Conservation (phyloP, 2,888 invertebrate genomes). For the Ptychoptera contaminata region DNA sequence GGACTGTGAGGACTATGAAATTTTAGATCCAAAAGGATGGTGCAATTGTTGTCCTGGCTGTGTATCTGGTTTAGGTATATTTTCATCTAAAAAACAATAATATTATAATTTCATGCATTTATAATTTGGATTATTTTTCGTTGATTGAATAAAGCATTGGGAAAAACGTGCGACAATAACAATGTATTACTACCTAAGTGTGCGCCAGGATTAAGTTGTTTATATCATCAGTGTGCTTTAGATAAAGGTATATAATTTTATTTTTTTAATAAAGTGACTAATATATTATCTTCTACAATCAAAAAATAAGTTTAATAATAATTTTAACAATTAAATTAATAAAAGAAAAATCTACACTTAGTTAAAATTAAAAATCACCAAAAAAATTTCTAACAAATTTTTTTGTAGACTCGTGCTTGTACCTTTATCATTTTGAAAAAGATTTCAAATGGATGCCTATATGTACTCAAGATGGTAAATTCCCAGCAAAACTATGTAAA, state of each 20-base stretch:
- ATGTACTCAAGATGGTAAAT: constrained; percentile 41
- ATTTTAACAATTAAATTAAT: no score
- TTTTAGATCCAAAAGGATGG: constrained; percentile 10
- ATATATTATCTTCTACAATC: no score
- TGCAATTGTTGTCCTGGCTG: constrained; percentile 35
- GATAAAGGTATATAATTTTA: constrained; percentile 3
- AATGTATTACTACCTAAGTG: not conserved
- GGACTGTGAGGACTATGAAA: constrained; percentile 12
- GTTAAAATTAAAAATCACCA: no score
- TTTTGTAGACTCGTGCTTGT: no score
- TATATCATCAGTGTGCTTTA: not conserved
- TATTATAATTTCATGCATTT: no score
- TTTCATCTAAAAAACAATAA: not conserved
- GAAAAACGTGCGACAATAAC: no score
- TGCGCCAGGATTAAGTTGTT: constrained; percentile 1
- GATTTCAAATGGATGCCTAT: constrained; percentile 24
- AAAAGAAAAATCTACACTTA: no score
- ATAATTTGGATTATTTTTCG: no score
- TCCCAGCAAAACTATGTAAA: constrained; percentile 49
- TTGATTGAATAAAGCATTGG: no score
- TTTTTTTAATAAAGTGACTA: no score
- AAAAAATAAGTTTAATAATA: no score
- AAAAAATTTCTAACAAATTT: no score
- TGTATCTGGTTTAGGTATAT: constrained; percentile 11
- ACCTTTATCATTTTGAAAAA: constrained; percentile 13